These are phyloP conservation scores for Habroteleia sp. DNA, from an alignment of 2,888 invertebrate species.

Conservation along the genomic window DNA sequence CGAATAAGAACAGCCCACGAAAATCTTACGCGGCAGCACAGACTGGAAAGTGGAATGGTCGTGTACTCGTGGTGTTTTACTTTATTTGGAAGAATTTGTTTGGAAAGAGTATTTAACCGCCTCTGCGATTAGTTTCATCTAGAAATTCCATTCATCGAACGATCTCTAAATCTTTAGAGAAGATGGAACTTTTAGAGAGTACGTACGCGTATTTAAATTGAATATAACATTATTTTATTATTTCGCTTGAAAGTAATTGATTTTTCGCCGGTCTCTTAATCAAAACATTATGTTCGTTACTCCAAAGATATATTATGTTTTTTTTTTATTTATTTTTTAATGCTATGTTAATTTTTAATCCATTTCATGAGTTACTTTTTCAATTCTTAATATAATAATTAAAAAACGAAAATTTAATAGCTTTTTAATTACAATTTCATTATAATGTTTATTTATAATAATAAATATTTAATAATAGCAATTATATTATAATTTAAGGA, in stretches of 20 bases:
- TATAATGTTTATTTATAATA: too few species aligned
- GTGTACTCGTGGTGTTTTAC: slow-evolving; percentile 50
- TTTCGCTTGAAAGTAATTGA: slow-evolving; percentile 24
- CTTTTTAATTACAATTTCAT: too few species aligned
- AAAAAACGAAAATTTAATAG: too few species aligned
- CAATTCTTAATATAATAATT: too few species aligned
- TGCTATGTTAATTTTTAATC: too few species aligned
- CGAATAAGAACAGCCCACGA: slow-evolving; percentile 78
- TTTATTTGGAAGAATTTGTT: slow-evolving; percentile 54
- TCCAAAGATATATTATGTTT: too few species aligned
- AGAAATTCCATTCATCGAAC: slow-evolving; percentile 4
- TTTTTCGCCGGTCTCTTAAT: slow-evolving; percentile 37
- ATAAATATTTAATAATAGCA: too few species aligned
- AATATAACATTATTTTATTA: slow-evolving; percentile 4
- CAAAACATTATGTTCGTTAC: too few species aligned
- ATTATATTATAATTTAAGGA: too few species aligned
- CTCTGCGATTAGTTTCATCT: slow-evolving; percentile 17
- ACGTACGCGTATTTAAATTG: slow-evolving; percentile 9
- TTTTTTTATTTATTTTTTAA: too few species aligned
- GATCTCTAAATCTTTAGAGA: slow-evolving; percentile 14
- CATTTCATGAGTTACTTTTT: too few species aligned
- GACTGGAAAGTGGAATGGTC: too few species aligned
- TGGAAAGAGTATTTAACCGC: slow-evolving; percentile 15
- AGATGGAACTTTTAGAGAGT: slow-evolving; percentile 42
- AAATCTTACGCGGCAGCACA: slow-evolving; percentile 65